Base-by-base conservation (phyloP, 2,888 invertebrate species). In the Minunthozetes semirufus region DNA sequence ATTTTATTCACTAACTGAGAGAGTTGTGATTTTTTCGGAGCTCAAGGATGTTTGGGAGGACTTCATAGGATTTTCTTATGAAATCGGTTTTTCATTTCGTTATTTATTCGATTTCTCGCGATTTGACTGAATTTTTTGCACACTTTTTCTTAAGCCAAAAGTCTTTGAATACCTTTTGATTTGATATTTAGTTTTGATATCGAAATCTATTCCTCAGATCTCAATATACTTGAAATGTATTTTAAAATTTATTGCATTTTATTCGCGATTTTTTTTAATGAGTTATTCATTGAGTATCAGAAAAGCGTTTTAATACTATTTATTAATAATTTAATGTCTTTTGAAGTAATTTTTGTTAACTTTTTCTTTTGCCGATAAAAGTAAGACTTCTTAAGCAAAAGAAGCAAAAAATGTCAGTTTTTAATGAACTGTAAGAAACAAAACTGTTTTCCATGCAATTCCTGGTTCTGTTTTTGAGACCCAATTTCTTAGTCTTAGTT, bases 41-140 rank as follows among this genome's bases (percentile, higher is more conserved):
- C 19, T 53, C 53, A 53, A 53, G 53, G 53, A 53, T 53, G 25
- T 53, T 53, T n/a, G 53, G 53, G 53, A 53, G 53, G 53, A 53
- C 13, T 53, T 50, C 50, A 50, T 50, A 50, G 19, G 19, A 50
- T 50, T 42, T 42, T 42, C 42, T 42, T 42, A 42, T 42, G 42
- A 42, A 42, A 53, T 19, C 25, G 19, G 19, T 53, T 53, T 42
- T 42, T 42, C 42, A 42, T 42, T 42, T 42, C 42, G 42, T 13
- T 42, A 42, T 42, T 42, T 13, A 42, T 13, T 9, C 42, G 8
- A 13, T 42, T 42, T n/a, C 1, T 9, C 6, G 8, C 13, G 53
- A 53, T 53, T 42, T 42, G 11, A 11, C 46, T 15, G 9, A 11
- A 46, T 5, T 53, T 53, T 22, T 11, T n/a, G 53, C 53, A 9